These are phyloP conservation scores for Vombatus ursinus DNA, from an alignment of 2,113 vertebrate species.

Conservation along the genomic window DNA sequence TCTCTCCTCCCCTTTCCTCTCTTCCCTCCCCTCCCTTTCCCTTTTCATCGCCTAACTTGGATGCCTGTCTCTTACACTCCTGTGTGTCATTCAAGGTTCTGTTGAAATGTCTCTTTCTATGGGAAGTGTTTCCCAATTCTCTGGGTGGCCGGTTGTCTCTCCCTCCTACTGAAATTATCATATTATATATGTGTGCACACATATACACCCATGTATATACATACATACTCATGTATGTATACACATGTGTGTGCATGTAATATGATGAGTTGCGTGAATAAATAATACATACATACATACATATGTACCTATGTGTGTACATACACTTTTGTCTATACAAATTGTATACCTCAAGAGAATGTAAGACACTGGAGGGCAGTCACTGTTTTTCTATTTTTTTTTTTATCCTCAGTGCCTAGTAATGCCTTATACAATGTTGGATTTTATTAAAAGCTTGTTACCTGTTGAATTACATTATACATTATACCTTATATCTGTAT, in stretches of 20 bases:
- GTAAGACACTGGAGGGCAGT: neutral
- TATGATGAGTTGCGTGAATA: neutral
- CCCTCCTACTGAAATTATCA: neutral
- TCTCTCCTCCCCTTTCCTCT: too few species aligned
- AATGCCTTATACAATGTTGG: neutral
- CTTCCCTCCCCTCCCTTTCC: too few species aligned
- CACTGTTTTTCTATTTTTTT: neutral
- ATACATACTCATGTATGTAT: neutral
- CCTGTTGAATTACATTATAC: neutral
- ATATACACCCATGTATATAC: neutral
- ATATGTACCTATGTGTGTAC: neutral
- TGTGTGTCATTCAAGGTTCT: too few species aligned
- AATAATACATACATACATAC: neutral
- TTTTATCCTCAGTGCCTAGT: neutral
- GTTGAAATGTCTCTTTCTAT: too few species aligned
- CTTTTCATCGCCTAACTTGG: too few species aligned
- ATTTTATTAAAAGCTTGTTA: constrained; percentile 7
- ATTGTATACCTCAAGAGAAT: neutral
- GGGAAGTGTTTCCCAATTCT: too few species aligned
- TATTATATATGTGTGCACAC: too few species aligned
- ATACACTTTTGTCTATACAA: neutral
- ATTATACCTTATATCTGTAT: neutral
- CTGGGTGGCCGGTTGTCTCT: neutral
- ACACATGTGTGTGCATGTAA: neutral
- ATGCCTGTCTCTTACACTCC: too few species aligned